Evolutionary conservation across 2,888 invertebrate genomes (phyloP).

Genomic region (Trachelus tabidus): DNA sequence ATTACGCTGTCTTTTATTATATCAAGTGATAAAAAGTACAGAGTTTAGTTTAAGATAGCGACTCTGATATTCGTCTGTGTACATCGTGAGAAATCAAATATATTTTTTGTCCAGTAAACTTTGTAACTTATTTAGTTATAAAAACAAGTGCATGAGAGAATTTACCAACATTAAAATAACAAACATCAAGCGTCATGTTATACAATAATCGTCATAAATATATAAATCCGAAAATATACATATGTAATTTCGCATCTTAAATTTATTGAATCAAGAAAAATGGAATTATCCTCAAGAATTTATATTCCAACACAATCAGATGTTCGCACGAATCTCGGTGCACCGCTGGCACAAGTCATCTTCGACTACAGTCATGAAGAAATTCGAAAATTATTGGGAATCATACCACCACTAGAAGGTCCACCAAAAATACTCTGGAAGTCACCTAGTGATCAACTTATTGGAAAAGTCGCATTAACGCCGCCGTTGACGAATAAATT

Average conservation of each 20-base stretch:
- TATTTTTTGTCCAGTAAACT: not conserved
- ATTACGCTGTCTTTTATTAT: not conserved
- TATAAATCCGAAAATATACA: not conserved
- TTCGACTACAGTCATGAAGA: conserved; percentile 39
- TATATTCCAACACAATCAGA: conserved; percentile 38
- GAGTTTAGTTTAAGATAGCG: not conserved
- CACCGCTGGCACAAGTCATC: conserved; percentile 40
- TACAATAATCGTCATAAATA: not conserved
- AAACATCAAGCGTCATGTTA: not conserved
- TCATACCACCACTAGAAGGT: conserved; percentile 35
- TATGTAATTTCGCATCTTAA: not conserved
- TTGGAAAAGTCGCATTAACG: conserved; percentile 32
- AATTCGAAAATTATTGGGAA: conserved; percentile 37
- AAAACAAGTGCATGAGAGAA: not conserved
- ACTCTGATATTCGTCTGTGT: not conserved
- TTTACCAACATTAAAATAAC: not conserved
- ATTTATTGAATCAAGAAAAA: not conserved
- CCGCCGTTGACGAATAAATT: conserved; percentile 29
- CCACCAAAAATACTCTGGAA: conserved; percentile 39
- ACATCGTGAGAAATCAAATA: not conserved
- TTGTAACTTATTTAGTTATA: not conserved
- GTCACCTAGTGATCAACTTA: conserved; percentile 44
- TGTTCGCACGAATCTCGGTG: conserved; percentile 39
- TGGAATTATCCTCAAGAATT: conserved; percentile 8
- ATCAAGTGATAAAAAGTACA: not conserved